Evolutionary conservation across 2,888 invertebrate genomes (phyloP).

Genomic region (Pherbina coryleti): DNA sequence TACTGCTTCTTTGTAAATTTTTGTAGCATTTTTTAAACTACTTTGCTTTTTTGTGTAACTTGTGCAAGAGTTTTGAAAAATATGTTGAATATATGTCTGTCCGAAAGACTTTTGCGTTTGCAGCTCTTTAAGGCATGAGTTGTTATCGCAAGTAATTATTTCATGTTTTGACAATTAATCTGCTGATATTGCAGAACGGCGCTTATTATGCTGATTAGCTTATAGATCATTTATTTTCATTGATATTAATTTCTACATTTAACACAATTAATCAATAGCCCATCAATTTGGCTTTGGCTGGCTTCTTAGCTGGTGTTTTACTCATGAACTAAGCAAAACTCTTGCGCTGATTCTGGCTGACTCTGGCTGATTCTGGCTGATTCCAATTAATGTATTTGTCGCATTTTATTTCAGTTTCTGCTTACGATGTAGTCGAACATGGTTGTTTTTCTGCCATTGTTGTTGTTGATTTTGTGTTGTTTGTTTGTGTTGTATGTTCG

Average conservation of each 20-base stretch:
- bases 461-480: neutral
- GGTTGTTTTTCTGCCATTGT: neutral
- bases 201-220: no score
- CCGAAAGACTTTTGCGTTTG: no score
- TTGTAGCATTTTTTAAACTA: neutral
- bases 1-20: neutral
- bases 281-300: neutral
- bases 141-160: no score
- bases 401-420: conserved; percentile 31
- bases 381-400: conserved; percentile 54
- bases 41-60: neutral
- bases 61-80: no score
- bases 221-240: no score
- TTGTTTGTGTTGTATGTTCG: conserved; percentile 47
- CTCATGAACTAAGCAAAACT: conserved; percentile 37
- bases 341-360: conserved; percentile 45
- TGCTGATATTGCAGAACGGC: no score
- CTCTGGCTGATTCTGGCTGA: conserved; percentile 43
- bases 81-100: no score
- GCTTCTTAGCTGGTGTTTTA: neutral
- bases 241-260: no score
- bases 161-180: no score
- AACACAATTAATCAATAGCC: neutral
- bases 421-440: neutral
- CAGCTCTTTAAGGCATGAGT: no score